Base-by-base conservation (phyloP, 2,888 invertebrate species). In the Drosophila demipolita region DNA sequence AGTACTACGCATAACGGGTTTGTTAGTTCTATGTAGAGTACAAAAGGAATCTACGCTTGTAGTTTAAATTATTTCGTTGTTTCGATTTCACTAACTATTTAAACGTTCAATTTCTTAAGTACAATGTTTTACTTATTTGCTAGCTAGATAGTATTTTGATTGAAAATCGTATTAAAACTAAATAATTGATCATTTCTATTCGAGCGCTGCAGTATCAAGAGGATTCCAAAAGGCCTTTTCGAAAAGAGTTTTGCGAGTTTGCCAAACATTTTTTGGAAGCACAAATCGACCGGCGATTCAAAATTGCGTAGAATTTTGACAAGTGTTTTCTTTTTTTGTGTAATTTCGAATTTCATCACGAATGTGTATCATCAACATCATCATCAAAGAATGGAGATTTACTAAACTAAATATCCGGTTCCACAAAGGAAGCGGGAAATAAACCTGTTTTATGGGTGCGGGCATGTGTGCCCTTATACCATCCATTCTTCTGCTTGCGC, bases 371-470 rank as follows among this genome's bases (percentile, higher is more conserved):
- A 45, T 45, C 20, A 45, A 23, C 1, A 45, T 45, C 12, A 45
- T 45, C 3, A 45, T 45, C 15, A 57, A 48, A 50, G 57, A 67
- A 67, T 69, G 29, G 15, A 40, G 57, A 49, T 33, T 54, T 32
- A 59, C 38, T 63, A 61, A 75, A 52, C 62, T 91, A 93, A 66
- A 92, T 85, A 86, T 93, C 93, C 49, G 95, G 95, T 92, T 97
- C 97, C 17, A 98, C 98, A 94, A 98, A 98, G 91, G 97, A 98
- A 58, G 98, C 98, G 2, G 98, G 98, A 94, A 98, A 98, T 50
- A 98, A 94, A n/a, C 98, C 98, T 6, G 97, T 97, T 85, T 97
- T 96, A 42, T 98, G 98, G 1, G 98, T 98, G 65, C 98, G 95
- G 82, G 97, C 96, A 82, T 97, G 95, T 0, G 97, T 98, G 26